These are phyloP conservation scores for Ladona fulva DNA, from an alignment of 1,140 invertebrate genomes.

Conservation along the genomic window DNA sequence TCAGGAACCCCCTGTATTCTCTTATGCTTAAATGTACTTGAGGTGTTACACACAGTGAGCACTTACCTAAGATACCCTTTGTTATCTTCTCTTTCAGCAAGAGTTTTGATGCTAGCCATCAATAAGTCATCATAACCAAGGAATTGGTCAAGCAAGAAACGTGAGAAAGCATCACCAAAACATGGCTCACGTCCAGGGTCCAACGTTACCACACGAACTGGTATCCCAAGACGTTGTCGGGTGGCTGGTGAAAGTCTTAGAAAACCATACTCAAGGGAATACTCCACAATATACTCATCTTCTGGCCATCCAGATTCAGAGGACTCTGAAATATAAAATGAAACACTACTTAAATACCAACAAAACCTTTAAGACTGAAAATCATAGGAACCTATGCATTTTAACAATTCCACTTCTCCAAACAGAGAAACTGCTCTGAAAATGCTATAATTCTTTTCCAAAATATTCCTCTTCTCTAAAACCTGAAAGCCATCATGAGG, in stretches of 20 bases:
- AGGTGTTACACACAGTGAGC: background rate
- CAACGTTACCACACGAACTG: conserved; percentile 83
- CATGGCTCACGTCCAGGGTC: conserved; percentile 82
- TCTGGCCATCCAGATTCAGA: conserved; percentile 56
- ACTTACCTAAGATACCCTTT: conserved; percentile 80
- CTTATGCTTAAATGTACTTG: no score
- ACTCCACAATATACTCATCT: conserved; percentile 95
- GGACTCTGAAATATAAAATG: no score
- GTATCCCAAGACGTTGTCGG: conserved; percentile 76
- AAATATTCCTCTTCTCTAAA: no score
- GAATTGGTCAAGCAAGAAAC: conserved; percentile 84
- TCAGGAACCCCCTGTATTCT: no score
- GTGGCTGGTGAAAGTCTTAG: conserved; percentile 78
- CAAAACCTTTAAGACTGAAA: no score
- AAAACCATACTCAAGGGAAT: conserved; percentile 95
- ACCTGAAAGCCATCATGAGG: no score
- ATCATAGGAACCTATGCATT: no score
- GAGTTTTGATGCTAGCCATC: conserved; percentile 89
- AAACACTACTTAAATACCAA: no score
- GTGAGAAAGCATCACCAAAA: conserved; percentile 86
- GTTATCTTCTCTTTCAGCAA: conserved; percentile 93
- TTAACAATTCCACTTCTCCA: no score
- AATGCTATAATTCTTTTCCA: no score
- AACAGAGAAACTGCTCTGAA: no score
- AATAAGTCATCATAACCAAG: conserved; percentile 94